Percentiles rank a stretch among this genome's conserved stretches.
Evolutionary conservation across 2,797 vertebrate species (phyloP).

Genomic region (Gila robusta): DNA sequence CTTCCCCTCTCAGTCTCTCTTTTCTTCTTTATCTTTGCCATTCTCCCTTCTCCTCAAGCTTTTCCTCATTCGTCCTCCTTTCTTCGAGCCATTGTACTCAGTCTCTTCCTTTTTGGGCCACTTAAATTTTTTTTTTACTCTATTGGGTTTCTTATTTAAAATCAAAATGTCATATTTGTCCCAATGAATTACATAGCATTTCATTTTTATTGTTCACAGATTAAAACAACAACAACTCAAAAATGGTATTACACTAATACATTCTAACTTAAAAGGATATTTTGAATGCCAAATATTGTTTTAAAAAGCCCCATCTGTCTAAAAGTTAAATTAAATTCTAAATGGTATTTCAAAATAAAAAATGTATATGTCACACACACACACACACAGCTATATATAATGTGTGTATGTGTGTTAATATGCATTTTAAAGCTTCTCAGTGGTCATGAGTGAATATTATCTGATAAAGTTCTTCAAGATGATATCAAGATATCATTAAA

Average conservation of each 20-base stretch:
- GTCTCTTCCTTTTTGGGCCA: slow-evolving; percentile 78
- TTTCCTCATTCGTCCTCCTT: slow-evolving; percentile 69
- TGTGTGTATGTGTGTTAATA: background rate
- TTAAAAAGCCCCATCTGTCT: background rate
- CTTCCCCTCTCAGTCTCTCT: slow-evolving; percentile 71
- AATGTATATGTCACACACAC: background rate
- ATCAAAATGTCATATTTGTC: slow-evolving; percentile 65
- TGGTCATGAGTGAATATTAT: background rate
- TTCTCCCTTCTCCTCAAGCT: slow-evolving; percentile 66
- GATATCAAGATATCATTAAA: background rate
- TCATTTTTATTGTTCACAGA: slow-evolving; percentile 67
- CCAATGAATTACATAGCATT: slow-evolving; percentile 67
- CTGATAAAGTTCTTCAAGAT: background rate
- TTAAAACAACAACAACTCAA: slow-evolving; percentile 59
- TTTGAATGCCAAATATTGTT: background rate
- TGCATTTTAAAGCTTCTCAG: background rate
- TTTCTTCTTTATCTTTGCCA: slow-evolving; percentile 68
- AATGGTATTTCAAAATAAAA: background rate
- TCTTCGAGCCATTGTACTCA: slow-evolving; percentile 66
- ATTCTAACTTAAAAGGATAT: slow-evolving; percentile 42
- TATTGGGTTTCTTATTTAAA: slow-evolving; percentile 71
- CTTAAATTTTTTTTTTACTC: slow-evolving; percentile 79
- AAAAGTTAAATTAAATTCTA: background rate
- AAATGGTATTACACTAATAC: slow-evolving; percentile 39
- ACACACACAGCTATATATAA: too few species aligned